Evolutionary conservation across 2,113 vertebrate species (phyloP), one percentile per base, ranked within the genome.

Genomic region (Fulica atra): DNA sequence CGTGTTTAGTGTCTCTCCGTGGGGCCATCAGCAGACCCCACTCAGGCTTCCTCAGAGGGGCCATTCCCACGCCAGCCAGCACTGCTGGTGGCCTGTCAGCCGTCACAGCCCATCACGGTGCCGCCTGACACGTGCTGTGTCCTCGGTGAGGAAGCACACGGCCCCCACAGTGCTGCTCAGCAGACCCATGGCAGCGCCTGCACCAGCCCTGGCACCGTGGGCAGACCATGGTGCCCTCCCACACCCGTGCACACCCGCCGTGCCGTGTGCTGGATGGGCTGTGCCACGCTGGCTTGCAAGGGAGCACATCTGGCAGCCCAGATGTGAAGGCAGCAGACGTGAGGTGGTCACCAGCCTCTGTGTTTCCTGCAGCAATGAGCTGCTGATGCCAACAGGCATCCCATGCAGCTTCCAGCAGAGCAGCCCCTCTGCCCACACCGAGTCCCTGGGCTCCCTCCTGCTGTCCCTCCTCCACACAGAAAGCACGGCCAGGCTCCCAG

Each of bases 221-320:
- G 44, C 61, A 33, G 35, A 61, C 29, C 16, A 3, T 2, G 2
- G 16, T 21, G 59, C 3, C n/a, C 35, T 31, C n/a, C 25, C 4
- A 1, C 5, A 1, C 17, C 16, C 1, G 9, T 11, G 25, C 2
- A 8, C 53, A 14, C 44, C 44, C 17, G 44, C 44, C 44, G 17
- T 46, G 44, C 44, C 17, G 44, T 8, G 20, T 48, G 48, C 42
- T 65, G 6, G 66, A 29, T 48, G 26, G 56, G 44, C 35, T 50
- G 70, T 59, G 5, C 56, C 11, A 2, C 0, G 25, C 26, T 38
- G 26, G 11, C 66, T 33, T 33, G 2, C 0, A 0, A 3, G 7
- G 44, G 50, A 56, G 42, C 71, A 48, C 93, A 54, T 6, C 69
- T 25, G 46, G 86, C 71, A 57, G 57, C 51, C 73, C 64, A 40